Conservation (phyloP, 1,140 invertebrate genomes). For the Diachasmimorpha longicaudata region DNA sequence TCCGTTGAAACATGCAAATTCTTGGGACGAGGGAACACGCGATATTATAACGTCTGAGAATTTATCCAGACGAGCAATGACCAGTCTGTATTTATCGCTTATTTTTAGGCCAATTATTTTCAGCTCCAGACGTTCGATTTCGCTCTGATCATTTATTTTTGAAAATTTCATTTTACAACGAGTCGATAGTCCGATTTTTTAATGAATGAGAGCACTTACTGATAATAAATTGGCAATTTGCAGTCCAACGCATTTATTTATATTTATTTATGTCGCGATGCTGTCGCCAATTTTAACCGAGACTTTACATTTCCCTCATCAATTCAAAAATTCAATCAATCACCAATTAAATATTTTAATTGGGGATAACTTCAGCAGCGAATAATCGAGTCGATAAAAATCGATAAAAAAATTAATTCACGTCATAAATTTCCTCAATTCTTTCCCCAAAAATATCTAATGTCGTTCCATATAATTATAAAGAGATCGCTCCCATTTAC, state of each 20-base stretch:
- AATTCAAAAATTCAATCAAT: not conserved
- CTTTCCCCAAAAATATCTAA: not conserved
- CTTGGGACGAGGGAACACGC: constrained; percentile 9
- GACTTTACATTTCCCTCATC: too few species aligned
- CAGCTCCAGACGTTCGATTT: not conserved
- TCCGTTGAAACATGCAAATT: constrained; percentile 24
- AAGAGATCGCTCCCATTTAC: not conserved
- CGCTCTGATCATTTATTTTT: not conserved
- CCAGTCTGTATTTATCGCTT: not conserved
- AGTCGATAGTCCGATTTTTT: too few species aligned
- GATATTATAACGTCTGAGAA: constrained; percentile 7
- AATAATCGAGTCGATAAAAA: too few species aligned
- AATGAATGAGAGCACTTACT: too few species aligned
- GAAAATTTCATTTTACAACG: not conserved
- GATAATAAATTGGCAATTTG: too few species aligned
- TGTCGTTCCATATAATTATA: not conserved
- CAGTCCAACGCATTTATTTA: too few species aligned
- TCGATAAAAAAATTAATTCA: not conserved
- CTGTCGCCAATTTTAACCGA: too few species aligned
- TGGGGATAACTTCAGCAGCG: not conserved
- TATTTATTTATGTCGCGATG: too few species aligned
- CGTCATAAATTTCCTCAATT: not conserved
- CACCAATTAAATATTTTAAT: too few species aligned
- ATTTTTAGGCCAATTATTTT: constrained; percentile 3
- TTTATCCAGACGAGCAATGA: constrained; percentile 4